These are phyloP conservation scores for Bombyx mandarina DNA, from an alignment of 1,140 invertebrate genomes.

Conservation along the genomic window DNA sequence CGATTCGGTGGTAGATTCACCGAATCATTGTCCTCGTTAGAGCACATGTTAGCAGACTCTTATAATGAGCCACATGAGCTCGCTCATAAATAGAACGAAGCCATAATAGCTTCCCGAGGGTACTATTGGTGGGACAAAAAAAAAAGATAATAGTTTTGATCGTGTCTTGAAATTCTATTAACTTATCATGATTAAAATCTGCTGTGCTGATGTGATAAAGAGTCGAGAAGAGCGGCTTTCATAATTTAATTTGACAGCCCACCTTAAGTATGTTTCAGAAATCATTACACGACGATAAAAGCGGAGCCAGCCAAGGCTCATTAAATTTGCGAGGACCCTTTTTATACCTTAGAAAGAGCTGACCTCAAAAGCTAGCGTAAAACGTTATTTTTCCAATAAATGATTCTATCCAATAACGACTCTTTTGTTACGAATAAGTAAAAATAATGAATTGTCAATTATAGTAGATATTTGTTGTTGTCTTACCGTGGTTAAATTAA, in stretches of 20 bases:
- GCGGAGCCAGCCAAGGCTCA: slow-evolving; percentile 5
- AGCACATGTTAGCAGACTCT: no score
- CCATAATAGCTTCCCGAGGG: no score
- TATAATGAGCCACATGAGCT: no score
- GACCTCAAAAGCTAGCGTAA: slow-evolving; percentile 2
- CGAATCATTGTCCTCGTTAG: no score
- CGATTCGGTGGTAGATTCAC: no score
- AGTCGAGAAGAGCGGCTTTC: not conserved
- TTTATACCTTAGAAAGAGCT: slow-evolving; percentile 1
- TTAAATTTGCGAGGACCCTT: slow-evolving; percentile 5
- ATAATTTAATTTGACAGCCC: slow-evolving; percentile 3
- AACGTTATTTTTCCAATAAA: slow-evolving; percentile 12
- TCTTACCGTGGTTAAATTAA: not conserved
- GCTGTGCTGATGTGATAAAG: no score
- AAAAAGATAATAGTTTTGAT: no score
- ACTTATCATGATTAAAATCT: no score
- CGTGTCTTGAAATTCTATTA: no score
- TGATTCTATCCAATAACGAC: slow-evolving; percentile 5
- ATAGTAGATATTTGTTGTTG: not conserved
- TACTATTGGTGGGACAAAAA: no score
- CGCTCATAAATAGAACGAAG: no score
- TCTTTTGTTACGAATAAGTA: not conserved
- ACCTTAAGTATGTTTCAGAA: slow-evolving; percentile 1
- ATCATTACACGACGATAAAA: slow-evolving; percentile 9
- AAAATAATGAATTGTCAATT: no score